Evolutionary conservation across 2,113 vertebrate genomes (phyloP), one percentile per base, ranked within the genome.

Genomic region (Chloropsis hardwickii): DNA sequence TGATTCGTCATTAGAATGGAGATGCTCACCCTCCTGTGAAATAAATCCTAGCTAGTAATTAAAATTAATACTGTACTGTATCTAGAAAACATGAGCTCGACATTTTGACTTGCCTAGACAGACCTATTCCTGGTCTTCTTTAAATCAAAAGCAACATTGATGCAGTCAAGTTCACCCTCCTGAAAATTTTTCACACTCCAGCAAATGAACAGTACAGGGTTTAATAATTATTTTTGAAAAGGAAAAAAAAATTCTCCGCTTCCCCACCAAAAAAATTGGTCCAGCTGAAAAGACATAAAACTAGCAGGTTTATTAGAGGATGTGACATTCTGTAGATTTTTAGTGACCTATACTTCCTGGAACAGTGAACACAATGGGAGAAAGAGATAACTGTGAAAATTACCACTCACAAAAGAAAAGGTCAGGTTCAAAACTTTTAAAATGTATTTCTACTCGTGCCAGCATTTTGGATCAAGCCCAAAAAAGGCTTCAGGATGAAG

Each of bases 21-120:
- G 88, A 84, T 94, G 77, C 58, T 94, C 35, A 39, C 19, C n/a
- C 48, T 95, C 78, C 88, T 96, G 83, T 92, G 87, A 88, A 93
- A 80, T 54, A 91, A 90, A 50, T 67, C 56, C 83, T 64, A 90
- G 47, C 44, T 91, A 79, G 81, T 83, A 95, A 95, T 95, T 95
- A 90, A 81, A 87, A 77, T 61, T 89, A 92, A 88, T 90, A 80
- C 57, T 56, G 51, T 50, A 31, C 61, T 89, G 45, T 74, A n/a
- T 89, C 86, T 83, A 90, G 71, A 76, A 92, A 91, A 62, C 40
- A 42, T 11, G 40, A 83, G 57, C 25, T 91, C 44, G 60, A 54
- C 33, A 6, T 54, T 90, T 51, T 37, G 39, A 61, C 51, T 79
- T 72, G n/a, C 64, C n/a, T 69, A 51, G 60, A 58, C 64, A 82